Base-by-base conservation (phyloP, 2,113 vertebrate genomes). In the Phodopus roborovskii region DNA sequence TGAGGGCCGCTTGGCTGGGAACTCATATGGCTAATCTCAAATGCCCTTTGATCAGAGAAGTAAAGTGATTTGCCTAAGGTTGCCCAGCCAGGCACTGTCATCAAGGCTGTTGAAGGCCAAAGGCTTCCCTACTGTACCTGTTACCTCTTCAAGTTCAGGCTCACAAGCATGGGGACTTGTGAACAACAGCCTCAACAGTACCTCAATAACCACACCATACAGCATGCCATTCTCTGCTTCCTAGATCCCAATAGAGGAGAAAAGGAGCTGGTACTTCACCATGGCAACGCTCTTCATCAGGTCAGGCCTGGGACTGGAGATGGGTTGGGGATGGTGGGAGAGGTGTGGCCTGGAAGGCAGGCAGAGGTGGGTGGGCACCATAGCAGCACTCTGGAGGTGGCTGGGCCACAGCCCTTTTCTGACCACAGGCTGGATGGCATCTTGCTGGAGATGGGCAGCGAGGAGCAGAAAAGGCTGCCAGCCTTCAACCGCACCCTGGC, bases 211-310 rank as follows among this genome's bases (percentile, higher is more conserved):
- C 71, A 42, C n/a, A 42, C n/a, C 70, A 42, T 13, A 58, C 60
- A n/a, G 45, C 22, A 1, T 0, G 11, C 28, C 39, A 0, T 85
- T 68, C 92, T 97, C 86, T 97, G 90, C 85, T 92, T 92, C 98
- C 92, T 93, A 99, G 99, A 98, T 99, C 91, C 98, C 98, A 0
- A 12, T 15, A 48, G 99, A 99, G 95, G 99, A 99, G 98, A 99
- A 99, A 92, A 97, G 98, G 97, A 98, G 98, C 97, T 99, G 99
- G 99, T 99, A 98, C 98, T 99, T 99, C 94, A 99, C 99, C 97
- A 99, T 99, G 99, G 99, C 99, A 88, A 99, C 98, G 3, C 98
- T 99, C 97, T 99, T 99, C 93, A 98, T 99, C 97, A 99, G 99
- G 99, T 99, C 96, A 97, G 97, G 15, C 85, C 7, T 3, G 4